These are phyloP conservation scores for Hirudinaria manillensis DNA, from an alignment of 2,888 invertebrate species.

Conservation along the genomic window DNA sequence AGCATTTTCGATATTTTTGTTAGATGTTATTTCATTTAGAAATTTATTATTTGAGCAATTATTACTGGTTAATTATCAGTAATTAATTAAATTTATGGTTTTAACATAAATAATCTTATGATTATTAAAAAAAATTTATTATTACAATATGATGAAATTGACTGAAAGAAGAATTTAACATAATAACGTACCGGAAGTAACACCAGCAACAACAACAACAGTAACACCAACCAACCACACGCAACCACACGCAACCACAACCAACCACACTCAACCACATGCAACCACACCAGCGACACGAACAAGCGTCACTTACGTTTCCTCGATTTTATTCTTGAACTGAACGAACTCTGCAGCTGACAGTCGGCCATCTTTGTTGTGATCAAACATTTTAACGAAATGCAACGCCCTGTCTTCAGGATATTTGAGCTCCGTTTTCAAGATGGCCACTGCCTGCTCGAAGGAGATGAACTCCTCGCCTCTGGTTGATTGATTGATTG, in stretches of 20 bases:
- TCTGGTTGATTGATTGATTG: conserved; percentile 17
- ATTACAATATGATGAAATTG: too few relatives aligned
- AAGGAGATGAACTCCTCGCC: conserved; percentile 38
- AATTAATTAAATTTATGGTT: too few relatives aligned
- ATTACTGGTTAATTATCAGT: too few relatives aligned
- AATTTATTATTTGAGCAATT: too few relatives aligned
- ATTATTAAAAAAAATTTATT: too few relatives aligned
- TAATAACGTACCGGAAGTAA: background rate
- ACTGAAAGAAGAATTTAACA: too few relatives aligned
- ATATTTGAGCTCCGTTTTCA: conserved; percentile 39
- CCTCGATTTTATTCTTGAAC: conserved; percentile 39
- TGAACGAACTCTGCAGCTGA: conserved; percentile 38
- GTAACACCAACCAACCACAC: too few relatives aligned
- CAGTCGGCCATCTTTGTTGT: conserved; percentile 39
- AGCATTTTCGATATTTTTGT: too few relatives aligned
- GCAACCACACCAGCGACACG: background rate
- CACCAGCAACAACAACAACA: background rate
- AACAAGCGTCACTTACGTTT: conserved; percentile 36
- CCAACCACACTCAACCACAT: background rate
- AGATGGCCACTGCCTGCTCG: conserved; percentile 38
- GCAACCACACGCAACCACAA: too few relatives aligned
- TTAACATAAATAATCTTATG: too few relatives aligned
- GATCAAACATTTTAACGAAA: conserved; percentile 40
- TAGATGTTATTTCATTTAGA: too few relatives aligned
- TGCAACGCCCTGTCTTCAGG: conserved; percentile 39